Evolutionary conservation across 2,888 invertebrate genomes (phyloP).

Genomic region (Diaperis boleti): DNA sequence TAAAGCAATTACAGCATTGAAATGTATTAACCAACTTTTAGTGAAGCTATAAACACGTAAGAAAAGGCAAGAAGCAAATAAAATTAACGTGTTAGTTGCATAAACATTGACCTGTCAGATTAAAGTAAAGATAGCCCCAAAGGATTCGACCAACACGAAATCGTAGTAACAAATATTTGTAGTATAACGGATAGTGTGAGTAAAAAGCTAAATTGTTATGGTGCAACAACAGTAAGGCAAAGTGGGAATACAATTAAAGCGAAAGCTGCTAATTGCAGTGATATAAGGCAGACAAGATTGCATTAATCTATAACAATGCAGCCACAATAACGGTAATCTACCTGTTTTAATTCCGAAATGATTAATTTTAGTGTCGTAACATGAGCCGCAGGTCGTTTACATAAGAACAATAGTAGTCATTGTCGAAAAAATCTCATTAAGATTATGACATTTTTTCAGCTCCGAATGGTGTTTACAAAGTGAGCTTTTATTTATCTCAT

Average conservation of each 20-base stretch:
- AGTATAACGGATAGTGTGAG: no score
- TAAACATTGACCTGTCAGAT: no score
- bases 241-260: constrained; percentile 25
- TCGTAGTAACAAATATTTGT: no score
- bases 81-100: no score
- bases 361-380: constrained; percentile 24
- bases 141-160: no score
- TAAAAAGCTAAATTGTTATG: constrained; percentile 6
- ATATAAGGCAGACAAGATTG: constrained; percentile 20
- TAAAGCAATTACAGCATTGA: no score
- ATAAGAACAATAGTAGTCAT: neutral
- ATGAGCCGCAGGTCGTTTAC: constrained; percentile 1
- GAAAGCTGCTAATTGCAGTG: constrained; percentile 29
- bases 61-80: no score
- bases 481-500: constrained; percentile 4
- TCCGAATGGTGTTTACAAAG: constrained; percentile 9
- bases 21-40: no score
- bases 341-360: constrained; percentile 3
- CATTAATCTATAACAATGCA: constrained; percentile 33
- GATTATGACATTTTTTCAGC: constrained; percentile 11
- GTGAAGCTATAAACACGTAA: no score
- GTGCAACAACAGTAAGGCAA: constrained; percentile 5
- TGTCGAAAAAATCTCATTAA: constrained; percentile 19
- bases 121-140: no score
- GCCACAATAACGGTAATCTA: constrained; percentile 19